These are phyloP conservation scores for Micronisus gabar DNA, from an alignment of 2,113 vertebrate genomes.

Conservation along the genomic window DNA sequence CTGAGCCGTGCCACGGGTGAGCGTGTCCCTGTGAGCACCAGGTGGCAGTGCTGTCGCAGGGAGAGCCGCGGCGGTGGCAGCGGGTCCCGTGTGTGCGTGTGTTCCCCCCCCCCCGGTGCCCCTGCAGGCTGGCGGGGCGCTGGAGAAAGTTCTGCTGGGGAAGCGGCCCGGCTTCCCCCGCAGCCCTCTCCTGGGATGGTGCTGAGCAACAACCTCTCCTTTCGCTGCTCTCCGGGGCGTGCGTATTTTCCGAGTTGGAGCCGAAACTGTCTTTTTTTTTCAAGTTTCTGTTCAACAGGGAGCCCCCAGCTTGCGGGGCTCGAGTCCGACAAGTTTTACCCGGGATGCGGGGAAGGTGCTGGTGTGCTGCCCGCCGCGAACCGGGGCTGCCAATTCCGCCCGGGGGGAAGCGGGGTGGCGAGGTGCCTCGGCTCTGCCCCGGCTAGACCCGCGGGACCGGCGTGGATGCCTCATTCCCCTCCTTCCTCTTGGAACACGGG, in stretches of 20 bases:
- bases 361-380: background rate
- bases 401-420: background rate
- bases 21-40: background rate
- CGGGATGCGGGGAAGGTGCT: background rate
- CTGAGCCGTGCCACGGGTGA: rapidly evolving
- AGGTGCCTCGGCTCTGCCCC: background rate
- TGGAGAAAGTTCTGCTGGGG: background rate
- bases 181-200: no score
- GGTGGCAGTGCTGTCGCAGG: background rate
- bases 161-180: no score
- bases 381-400: background rate
- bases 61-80: background rate
- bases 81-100: background rate
- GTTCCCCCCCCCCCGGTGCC: no score
- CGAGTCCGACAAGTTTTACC: rapidly evolving
- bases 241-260: rapidly evolving
- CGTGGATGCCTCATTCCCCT: rapidly evolving
- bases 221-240: rapidly evolving
- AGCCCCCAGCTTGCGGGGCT: background rate
- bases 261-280: background rate
- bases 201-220: background rate
- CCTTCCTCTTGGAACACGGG: rapidly evolving
- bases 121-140: background rate
- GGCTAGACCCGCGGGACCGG: background rate
- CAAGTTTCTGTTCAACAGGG: background rate